A percentile compares a stretch with the other conserved stretches of the same genome.
Conservation (phyloP, 2,113 vertebrate species). For the Syrrhaptes paradoxus region DNA sequence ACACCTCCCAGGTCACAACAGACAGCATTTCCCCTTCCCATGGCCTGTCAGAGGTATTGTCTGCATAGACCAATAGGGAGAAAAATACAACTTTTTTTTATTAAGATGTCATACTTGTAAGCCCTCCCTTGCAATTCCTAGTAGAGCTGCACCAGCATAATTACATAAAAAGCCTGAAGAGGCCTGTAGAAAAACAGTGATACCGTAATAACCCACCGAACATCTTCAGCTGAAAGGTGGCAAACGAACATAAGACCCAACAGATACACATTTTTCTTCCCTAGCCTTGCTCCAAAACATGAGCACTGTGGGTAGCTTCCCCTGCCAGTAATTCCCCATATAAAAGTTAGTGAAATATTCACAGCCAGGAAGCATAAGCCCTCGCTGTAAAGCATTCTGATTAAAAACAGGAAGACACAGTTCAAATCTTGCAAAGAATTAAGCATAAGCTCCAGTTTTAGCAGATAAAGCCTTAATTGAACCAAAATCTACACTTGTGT, state of each 20-base stretch:
- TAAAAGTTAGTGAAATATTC: not conserved
- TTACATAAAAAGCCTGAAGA: not conserved
- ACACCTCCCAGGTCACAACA: not conserved
- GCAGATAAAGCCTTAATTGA: not conserved
- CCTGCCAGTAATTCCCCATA: not conserved
- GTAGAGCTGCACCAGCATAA: not conserved
- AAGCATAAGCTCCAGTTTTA: not conserved
- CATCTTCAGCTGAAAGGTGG: not conserved
- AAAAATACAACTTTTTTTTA: not conserved
- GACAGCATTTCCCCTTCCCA: not conserved
- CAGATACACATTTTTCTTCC: not conserved
- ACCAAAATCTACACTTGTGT: not conserved
- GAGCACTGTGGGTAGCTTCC: rapidly evolving
- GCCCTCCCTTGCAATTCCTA: not conserved
- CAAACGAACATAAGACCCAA: not conserved
- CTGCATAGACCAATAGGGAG: not conserved
- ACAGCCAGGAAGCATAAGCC: not conserved
- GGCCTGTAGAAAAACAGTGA: not conserved
- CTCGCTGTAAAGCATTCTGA: not conserved
- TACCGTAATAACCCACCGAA: not conserved
- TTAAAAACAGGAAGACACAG: not conserved
- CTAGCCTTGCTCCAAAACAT: not conserved
- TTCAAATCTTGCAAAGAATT: not conserved
- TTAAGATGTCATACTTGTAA: not conserved
- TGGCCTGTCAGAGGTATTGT: not conserved